These are phyloP conservation scores for Melanotaenia nigrans DNA, from an alignment of 2,797 vertebrate species.

Conservation along the genomic window DNA sequence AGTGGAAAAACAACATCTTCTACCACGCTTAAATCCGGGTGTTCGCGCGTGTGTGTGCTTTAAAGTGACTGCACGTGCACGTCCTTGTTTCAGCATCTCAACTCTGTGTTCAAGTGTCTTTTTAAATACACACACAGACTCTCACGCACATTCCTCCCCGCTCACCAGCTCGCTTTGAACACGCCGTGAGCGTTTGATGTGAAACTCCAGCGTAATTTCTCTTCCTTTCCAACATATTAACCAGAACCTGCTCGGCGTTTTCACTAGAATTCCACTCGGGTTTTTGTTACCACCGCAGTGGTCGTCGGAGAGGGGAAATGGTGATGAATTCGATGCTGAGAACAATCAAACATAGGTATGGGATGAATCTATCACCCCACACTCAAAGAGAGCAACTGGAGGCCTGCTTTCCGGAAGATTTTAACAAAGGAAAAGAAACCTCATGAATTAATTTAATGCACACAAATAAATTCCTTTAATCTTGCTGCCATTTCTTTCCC, in stretches of 20 bases:
- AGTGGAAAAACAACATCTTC: constrained; percentile 53
- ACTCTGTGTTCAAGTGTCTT: constrained; percentile 61
- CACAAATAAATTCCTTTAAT: constrained; percentile 81
- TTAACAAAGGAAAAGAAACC: constrained; percentile 69
- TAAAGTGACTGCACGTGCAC: constrained; percentile 1
- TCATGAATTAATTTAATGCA: constrained; percentile 73
- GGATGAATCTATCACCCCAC: constrained; percentile 76
- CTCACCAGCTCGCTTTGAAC: constrained; percentile 73
- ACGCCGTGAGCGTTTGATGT: constrained; percentile 71
- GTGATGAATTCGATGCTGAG: constrained; percentile 80
- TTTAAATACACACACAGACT: constrained; percentile 6
- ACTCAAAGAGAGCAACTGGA: constrained; percentile 71
- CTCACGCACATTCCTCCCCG: constrained; percentile 44
- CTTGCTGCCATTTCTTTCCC: constrained; percentile 72
- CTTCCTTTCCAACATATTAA: constrained; percentile 77
- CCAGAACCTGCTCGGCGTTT: constrained; percentile 73
- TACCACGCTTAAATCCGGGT: constrained; percentile 39
- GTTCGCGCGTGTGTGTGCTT: constrained; percentile 19
- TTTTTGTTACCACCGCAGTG: constrained; percentile 63
- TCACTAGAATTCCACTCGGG: constrained; percentile 57
- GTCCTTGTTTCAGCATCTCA: constrained; percentile 40
- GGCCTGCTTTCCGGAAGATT: constrained; percentile 67
- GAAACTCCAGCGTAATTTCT: constrained; percentile 68
- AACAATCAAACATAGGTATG: constrained; percentile 79
- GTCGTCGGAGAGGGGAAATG: constrained; percentile 56